These are phyloP conservation scores for Aphodius sticticus DNA, from an alignment of 2,888 invertebrate genomes.

Conservation along the genomic window DNA sequence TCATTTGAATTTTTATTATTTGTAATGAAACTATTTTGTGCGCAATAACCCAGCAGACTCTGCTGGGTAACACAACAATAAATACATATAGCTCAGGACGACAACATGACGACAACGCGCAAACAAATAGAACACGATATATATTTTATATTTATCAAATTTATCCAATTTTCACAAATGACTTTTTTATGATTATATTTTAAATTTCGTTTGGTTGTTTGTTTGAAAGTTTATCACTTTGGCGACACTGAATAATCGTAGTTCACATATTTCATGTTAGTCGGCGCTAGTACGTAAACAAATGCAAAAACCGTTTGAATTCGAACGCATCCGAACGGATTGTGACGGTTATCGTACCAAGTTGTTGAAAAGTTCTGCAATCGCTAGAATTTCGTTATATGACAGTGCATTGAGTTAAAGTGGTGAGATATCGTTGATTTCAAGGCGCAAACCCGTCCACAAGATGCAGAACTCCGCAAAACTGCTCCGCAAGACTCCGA, in stretches of 20 bases:
- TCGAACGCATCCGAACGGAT: background rate
- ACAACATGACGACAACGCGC: too few species aligned
- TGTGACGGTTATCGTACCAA: background rate
- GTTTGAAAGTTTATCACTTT: background rate
- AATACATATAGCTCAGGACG: too few species aligned
- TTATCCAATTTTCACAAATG: too few species aligned
- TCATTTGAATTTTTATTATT: too few species aligned
- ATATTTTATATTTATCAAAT: too few species aligned
- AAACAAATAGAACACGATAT: too few species aligned
- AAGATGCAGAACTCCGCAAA: constrained; percentile 50
- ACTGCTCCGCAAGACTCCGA: constrained; percentile 46
- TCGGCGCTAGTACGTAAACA: background rate
- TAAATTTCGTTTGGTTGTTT: background rate
- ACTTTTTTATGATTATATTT: background rate
- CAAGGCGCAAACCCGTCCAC: constrained; percentile 29
- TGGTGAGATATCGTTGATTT: background rate
- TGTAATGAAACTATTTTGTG: background rate
- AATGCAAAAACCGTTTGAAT: background rate
- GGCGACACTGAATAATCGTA: background rate
- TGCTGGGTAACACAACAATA: too few species aligned
- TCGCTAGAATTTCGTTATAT: constrained; percentile 8
- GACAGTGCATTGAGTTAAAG: constrained; percentile 4
- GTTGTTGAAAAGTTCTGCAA: background rate
- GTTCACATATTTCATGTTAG: background rate
- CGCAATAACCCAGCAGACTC: background rate